Base-by-base conservation (phyloP, 1,140 invertebrate species). In the Plodia interpunctella region DNA sequence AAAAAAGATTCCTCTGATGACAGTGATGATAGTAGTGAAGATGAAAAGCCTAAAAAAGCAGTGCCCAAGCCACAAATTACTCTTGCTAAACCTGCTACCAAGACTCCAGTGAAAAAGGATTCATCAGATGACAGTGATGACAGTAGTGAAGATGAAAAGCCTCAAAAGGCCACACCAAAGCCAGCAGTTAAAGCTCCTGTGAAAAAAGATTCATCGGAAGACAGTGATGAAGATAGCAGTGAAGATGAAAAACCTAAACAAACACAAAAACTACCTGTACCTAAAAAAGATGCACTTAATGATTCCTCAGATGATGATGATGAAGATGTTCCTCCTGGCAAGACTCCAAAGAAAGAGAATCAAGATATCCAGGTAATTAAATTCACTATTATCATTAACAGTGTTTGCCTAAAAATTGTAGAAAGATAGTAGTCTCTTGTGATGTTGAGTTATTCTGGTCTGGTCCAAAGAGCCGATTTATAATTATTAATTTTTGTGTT, bases 311-410 rank as follows among this genome's bases (percentile, higher is more conserved):
- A 57, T 49, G 62, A 64, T 49, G 64, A 70, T 59, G 66, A 71
- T 55, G 68, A 71, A 61, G 78, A 85, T 65, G 72, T 56, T 56
- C 76, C 80, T 59, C 67, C 83, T 51, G 57, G 70, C 44, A 85
- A 87, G 74, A 59, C 70, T 35, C 61, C 70, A 25, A 83, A 80
- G 28, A 81, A 84, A 58, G 67, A 62, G 44, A 59, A 51, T 30
- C 17, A 58, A 20, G 13, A 55, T 0, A 38, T 19, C 18, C 62
- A 59, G 49, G 56, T 63, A 53, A 15, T 10, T 55, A 54, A 30
- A 15, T 32, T 32, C 30, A 32, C 30, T 32, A 32, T 32, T 11
- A 32, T 25, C n/a, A n/a, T 25, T 25, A 25, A 25, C 21, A n/a
- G n/a, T n/a, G n/a, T n/a, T n/a, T n/a, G n/a, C n/a, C n/a, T n/a